Evolutionary conservation across 2,113 vertebrate species (phyloP).

Genomic region (Laticauda laticaudata): DNA sequence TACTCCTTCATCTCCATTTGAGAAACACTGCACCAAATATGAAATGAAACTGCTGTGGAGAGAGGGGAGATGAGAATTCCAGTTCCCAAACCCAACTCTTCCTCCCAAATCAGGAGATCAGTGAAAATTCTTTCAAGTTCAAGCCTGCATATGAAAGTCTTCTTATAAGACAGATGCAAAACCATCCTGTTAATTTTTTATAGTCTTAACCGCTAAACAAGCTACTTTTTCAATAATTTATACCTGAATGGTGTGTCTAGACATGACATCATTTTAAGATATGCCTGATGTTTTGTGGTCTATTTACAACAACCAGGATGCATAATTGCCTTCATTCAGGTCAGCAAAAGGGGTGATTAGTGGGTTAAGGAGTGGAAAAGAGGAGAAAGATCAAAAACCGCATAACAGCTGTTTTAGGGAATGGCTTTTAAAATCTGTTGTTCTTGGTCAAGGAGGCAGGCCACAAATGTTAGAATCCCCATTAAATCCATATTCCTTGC

Average conservation of each 20-base stretch:
- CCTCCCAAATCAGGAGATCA: conserved; percentile 45
- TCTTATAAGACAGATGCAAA: conserved; percentile 63
- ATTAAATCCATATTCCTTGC: conserved; percentile 47
- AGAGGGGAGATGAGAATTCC: conserved; percentile 55
- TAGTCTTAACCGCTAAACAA: conserved; percentile 68
- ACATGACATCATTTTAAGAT: conserved; percentile 77
- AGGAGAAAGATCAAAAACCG: conserved; percentile 32
- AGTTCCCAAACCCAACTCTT: conserved; percentile 42
- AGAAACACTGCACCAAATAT: conserved; percentile 27
- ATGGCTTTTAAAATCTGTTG: conserved; percentile 52
- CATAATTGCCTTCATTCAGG: conserved; percentile 58
- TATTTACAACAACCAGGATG: conserved; percentile 73
- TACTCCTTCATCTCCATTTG: too few relatives aligned
- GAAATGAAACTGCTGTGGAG: conserved; percentile 56
- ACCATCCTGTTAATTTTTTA: conserved; percentile 71
- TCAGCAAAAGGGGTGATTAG: conserved; percentile 48
- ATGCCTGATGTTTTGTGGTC: conserved; percentile 68
- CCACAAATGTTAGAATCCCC: conserved; percentile 50
- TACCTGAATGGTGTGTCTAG: conserved; percentile 78
- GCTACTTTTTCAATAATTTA: conserved; percentile 72
- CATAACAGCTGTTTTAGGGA: conserved; percentile 60
- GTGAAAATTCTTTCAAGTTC: conserved; percentile 61
- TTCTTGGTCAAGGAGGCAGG: conserved; percentile 64
- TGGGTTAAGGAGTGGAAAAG: conserved; percentile 6
- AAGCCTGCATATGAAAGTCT: conserved; percentile 40